phyloP scores from a whole-genome alignment of 2,797 vertebrate genomes.

The Echeneis naucrates region DNA sequence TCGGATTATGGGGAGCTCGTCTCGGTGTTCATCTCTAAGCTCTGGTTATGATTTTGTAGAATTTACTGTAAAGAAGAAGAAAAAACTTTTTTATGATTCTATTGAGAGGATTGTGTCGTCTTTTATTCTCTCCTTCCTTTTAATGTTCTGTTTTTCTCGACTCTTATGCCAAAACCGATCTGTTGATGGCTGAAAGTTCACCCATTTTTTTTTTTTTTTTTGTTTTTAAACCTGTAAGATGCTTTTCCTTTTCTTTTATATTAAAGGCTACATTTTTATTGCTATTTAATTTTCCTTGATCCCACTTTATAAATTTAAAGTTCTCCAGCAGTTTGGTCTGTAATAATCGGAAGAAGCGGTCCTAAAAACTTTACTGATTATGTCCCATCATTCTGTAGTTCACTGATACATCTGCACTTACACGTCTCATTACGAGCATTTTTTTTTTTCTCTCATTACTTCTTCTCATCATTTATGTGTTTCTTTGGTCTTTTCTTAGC shows the following conservation, averaged over 20 bases:
- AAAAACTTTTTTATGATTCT: conserved; percentile 77
- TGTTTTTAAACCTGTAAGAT: conserved; percentile 63
- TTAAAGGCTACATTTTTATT: conserved; percentile 75
- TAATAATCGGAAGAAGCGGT: conserved; percentile 51
- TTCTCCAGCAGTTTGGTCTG: conserved; percentile 57
- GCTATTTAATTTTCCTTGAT: conserved; percentile 71
- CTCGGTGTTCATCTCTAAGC: conserved; percentile 74
- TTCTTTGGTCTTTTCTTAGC: conserved; percentile 43
- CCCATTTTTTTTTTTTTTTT: conserved; percentile 55
- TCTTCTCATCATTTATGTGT: conserved; percentile 45
- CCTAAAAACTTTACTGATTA: conserved; percentile 26
- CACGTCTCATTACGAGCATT: conserved; percentile 18
- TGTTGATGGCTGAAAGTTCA: conserved; percentile 74
- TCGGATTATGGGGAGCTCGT: conserved; percentile 66
- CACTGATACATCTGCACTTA: conserved; percentile 48
- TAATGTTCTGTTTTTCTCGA: conserved; percentile 40
- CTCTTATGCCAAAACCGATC: conserved; percentile 77
- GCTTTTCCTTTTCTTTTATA: conserved; percentile 75
- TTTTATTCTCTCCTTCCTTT: conserved; percentile 52
- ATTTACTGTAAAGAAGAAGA: conserved; percentile 80
- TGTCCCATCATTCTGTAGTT: conserved; percentile 40
- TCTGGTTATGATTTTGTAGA: conserved; percentile 84
- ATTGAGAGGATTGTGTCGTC: conserved; percentile 72
- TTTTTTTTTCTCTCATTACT: neutral
- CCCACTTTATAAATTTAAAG: conserved; percentile 48